phyloP scores from a whole-genome alignment of 2,113 vertebrate genomes.

The Vireo altiloquus region DNA sequence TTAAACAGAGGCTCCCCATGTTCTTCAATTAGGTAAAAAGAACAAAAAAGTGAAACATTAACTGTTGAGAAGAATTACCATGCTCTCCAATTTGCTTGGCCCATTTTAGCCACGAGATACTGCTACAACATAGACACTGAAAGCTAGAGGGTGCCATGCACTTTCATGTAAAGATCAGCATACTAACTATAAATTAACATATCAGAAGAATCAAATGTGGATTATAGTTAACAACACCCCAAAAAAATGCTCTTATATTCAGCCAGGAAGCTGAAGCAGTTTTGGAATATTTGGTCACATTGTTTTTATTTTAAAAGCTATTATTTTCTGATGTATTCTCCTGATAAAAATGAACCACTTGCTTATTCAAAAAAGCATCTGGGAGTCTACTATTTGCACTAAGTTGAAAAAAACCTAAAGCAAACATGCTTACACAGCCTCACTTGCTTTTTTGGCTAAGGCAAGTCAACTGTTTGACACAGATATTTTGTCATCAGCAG shows the following conservation, averaged over 20 bases:
- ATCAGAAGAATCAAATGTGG: background rate
- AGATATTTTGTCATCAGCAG: background rate
- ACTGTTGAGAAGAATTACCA: background rate
- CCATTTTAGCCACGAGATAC: background rate
- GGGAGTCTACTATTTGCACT: background rate
- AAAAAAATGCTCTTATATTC: background rate
- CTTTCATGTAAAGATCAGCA: background rate
- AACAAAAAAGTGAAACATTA: background rate
- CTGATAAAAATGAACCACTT: background rate
- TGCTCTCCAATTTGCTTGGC: background rate
- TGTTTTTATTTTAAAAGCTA: background rate
- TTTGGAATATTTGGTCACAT: background rate
- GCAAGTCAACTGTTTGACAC: background rate
- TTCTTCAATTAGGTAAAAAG: background rate
- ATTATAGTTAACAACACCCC: background rate
- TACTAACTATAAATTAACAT: constrained; percentile 10
- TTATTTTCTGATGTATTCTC: background rate
- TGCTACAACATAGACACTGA: background rate
- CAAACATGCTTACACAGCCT: background rate
- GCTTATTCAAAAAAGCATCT: background rate
- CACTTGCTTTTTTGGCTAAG: background rate
- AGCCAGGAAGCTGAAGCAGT: background rate
- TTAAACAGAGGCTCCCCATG: background rate
- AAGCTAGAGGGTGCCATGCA: background rate
- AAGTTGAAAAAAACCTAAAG: background rate